phyloP scores from a whole-genome alignment of 2,888 invertebrate species.

The Orchesella flavescens region DNA sequence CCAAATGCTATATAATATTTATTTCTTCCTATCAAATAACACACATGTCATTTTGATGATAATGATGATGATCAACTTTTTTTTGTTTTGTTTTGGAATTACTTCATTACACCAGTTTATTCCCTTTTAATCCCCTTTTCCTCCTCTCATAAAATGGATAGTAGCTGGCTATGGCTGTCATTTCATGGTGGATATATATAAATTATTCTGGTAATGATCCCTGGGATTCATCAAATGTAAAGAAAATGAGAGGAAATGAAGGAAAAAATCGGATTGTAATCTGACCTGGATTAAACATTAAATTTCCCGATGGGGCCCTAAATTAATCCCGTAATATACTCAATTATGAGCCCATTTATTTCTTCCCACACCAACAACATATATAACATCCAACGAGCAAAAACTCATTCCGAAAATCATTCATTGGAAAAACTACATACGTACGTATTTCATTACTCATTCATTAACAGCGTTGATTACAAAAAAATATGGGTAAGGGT shows the following conservation, averaged over 20 bases:
- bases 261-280: conserved; percentile 46
- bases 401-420: neutral
- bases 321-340: conserved; percentile 67
- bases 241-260: too few relatives aligned
- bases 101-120: conserved; percentile 18
- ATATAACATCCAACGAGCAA: neutral
- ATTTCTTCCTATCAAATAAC: neutral
- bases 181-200: conserved; percentile 6
- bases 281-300: conserved; percentile 48
- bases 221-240: conserved; percentile 7
- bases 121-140: conserved; percentile 41
- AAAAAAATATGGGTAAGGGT: conserved; percentile 25
- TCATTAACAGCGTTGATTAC: conserved; percentile 61
- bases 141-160: neutral
- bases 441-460: conserved; percentile 56
- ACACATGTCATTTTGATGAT: conserved; percentile 17
- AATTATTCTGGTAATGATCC: neutral
- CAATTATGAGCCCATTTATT: conserved; percentile 59
- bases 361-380: conserved; percentile 14
- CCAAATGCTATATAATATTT: neutral
- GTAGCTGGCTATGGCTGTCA: neutral
- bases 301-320: conserved; percentile 54
- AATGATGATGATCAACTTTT: too few relatives aligned
- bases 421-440: conserved; percentile 25
- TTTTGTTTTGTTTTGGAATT: conserved; percentile 41